Evolutionary conservation across 2,797 vertebrate species (phyloP), one percentile per base, ranked within the genome.

Genomic region (Sternarchorhynchus goeldii): DNA sequence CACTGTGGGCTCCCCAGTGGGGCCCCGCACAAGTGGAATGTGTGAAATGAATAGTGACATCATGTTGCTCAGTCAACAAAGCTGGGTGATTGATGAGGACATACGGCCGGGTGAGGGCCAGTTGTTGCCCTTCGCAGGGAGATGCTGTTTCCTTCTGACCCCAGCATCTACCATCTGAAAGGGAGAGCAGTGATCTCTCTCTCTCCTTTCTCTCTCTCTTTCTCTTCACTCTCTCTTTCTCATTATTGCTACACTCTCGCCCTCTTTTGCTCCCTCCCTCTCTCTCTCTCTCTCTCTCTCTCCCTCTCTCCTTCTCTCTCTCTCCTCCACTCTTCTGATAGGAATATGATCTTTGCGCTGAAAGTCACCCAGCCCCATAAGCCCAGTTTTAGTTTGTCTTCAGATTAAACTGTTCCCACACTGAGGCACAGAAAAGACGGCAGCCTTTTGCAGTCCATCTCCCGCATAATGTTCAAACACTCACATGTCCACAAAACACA

Each of bases 11-110:
- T 91, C 92, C 86, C 56, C 91, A 90, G 90, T 85, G 88, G 89
- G 80, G 73, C 57, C 90, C 91, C 77, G 90, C 86, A 90, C 93
- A 92, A 93, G 89, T 92, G 90, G 82, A 86, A 87, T 89, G 90
- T 91, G 90, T 94, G 92, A 95, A 95, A 95, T 95, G 93, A 95
- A 94, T 93, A 92, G 90, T 93, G 92, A 94, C 93, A 94, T 88
- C 92, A 91, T 89, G 92, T 93, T 95, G 90, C 93, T 94, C 87
- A 85, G 93, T 95, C 95, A 95, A 95, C 92, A 95, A 93, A 94
- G 85, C 25, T 2, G 79, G 85, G 91, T 95, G 94, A 95, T 93
- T 94, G 93, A 95, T 94, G 94, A 94, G 93, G 92, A 92, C 94
- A 94, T 94, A 92, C 86, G 89, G 89, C 92, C 89, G 90, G 90